A percentile compares a stretch with the other conserved stretches of the same genome.
Evolutionary conservation across 2,888 invertebrate genomes (phyloP).

Genomic region (Lysandra bellargus): DNA sequence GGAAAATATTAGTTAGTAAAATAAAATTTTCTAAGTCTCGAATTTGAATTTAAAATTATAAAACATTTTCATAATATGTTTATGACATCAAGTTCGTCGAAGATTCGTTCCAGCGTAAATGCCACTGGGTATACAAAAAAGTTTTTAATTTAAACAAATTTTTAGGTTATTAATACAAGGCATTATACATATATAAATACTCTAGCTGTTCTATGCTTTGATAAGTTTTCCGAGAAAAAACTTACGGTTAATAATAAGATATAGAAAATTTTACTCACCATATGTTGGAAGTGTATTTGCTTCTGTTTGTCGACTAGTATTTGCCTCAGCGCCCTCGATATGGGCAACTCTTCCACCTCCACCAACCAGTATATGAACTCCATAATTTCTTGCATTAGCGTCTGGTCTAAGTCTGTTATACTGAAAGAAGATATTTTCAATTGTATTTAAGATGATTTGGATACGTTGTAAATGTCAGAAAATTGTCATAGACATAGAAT

Average conservation of each 20-base stretch:
- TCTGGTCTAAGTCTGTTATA: conserved; percentile 90
- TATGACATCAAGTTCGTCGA: too few species aligned
- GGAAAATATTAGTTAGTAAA: neutral
- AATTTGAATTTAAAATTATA: too few species aligned
- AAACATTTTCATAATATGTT: too few species aligned
- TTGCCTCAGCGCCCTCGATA: conserved; percentile 93
- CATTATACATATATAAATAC: too few species aligned
- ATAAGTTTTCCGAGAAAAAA: too few species aligned
- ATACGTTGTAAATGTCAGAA: neutral
- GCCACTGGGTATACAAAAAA: too few species aligned
- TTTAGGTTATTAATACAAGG: too few species aligned
- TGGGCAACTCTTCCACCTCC: conserved; percentile 93
- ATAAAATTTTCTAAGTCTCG: neutral
- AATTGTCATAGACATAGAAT: too few species aligned
- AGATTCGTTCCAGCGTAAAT: too few species aligned
- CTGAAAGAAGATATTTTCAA: conserved; percentile 65
- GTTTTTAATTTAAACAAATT: too few species aligned
- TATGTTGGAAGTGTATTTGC: conserved; percentile 77
- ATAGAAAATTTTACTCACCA: conserved; percentile 50
- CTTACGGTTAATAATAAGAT: neutral
- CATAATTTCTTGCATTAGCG: conserved; percentile 90
- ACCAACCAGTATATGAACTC: conserved; percentile 97
- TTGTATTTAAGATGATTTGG: neutral
- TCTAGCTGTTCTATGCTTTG: too few species aligned
- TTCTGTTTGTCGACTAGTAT: conserved; percentile 94